Conservation (phyloP, 2,797 vertebrate genomes). For the Ctenopoma kingsleyae region DNA sequence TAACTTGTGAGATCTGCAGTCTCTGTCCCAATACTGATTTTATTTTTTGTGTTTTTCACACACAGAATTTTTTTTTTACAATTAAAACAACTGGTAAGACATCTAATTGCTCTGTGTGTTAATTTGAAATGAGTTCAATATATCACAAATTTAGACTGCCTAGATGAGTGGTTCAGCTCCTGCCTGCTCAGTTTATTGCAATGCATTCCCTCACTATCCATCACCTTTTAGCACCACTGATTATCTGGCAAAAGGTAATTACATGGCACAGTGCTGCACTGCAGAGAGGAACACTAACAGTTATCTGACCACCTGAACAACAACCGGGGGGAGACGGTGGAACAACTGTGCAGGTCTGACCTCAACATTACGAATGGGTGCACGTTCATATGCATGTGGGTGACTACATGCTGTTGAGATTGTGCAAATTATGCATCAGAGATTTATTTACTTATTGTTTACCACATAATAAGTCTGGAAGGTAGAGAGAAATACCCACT, state of each 20-base stretch:
- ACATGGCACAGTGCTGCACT: conserved; percentile 45
- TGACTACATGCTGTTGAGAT: conserved; percentile 5
- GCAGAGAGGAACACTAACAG: conserved; percentile 49
- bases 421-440: conserved; percentile 2
- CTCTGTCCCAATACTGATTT: conserved; percentile 15
- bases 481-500: neutral
- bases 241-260: conserved; percentile 76
- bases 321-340: conserved; percentile 43
- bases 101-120: conserved; percentile 59
- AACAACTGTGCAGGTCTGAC: conserved; percentile 45
- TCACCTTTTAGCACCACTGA: conserved; percentile 77
- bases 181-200: conserved; percentile 64
- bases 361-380: conserved; percentile 26
- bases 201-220: conserved; percentile 70
- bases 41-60: neutral
- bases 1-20: conserved; percentile 24
- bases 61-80: conserved; percentile 33
- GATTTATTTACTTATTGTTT: too few relatives aligned
- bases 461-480: too few relatives aligned
- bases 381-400: neutral
- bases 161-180: conserved; percentile 46
- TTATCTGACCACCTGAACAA: conserved; percentile 69
- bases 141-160: conserved; percentile 38
- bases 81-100: conserved; percentile 30
- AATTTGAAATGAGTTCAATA: conserved; percentile 54